Conservation (phyloP, 2,888 invertebrate species). For the Tholera decimalis region DNA sequence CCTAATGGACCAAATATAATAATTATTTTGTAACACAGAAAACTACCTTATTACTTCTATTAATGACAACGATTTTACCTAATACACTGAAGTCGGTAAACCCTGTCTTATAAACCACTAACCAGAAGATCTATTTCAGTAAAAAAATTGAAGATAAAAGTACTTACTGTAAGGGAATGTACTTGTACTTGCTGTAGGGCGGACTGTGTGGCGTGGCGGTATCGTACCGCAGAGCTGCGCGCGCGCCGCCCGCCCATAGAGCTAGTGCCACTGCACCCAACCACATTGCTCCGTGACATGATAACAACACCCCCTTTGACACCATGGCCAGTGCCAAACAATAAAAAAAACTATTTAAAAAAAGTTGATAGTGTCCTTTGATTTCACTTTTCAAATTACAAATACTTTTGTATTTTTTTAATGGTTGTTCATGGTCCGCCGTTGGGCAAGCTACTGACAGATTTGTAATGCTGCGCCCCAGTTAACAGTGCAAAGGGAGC, state of each 20-base stretch:
- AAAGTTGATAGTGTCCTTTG: conserved; percentile 22
- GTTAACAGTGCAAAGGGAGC: conserved; percentile 83
- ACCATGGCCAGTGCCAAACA: conserved; percentile 71
- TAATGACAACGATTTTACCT: not conserved
- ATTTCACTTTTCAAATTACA: conserved; percentile 56
- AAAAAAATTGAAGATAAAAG: conserved; percentile 14
- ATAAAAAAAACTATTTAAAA: conserved; percentile 28
- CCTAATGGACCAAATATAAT: too few species aligned
- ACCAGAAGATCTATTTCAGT: not conserved
- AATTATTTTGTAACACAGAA: too few species aligned
- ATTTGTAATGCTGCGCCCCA: conserved; percentile 74
- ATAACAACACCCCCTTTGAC: conserved; percentile 75
- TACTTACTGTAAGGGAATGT: conserved; percentile 86
- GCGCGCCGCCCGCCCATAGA: conserved; percentile 82
- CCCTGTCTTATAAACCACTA: not conserved
- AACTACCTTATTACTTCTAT: too few species aligned
- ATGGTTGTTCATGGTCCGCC: conserved; percentile 73
- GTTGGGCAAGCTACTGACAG: conserved; percentile 79
- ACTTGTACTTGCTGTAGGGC: conserved; percentile 80
- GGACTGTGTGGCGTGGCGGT: conserved; percentile 86
- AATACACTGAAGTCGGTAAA: not conserved
- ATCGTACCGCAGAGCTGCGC: conserved; percentile 81
- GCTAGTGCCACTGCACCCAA: conserved; percentile 76
- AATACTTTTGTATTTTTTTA: conserved; percentile 29
- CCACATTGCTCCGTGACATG: conserved; percentile 82